Percentiles rank a stretch among this genome's conserved stretches.
These are phyloP conservation scores for Heliconius aoede DNA, from an alignment of 2,888 invertebrate species.

Conservation along the genomic window DNA sequence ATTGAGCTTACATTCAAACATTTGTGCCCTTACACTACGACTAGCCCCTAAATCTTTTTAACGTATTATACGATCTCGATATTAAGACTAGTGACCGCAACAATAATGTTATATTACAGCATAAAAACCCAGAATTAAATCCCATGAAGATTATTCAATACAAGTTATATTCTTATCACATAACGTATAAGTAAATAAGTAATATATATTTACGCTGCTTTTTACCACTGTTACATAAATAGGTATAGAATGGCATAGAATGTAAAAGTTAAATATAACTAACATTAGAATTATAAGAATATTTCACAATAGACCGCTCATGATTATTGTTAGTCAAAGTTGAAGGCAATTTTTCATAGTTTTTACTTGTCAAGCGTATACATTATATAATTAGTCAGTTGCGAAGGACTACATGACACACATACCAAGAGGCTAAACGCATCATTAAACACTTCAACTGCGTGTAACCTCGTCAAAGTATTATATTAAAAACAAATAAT, in stretches of 20 bases:
- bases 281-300: background rate
- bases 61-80: no score
- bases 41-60: no score
- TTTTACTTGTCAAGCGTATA: background rate
- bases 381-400: slow-evolving; percentile 16
- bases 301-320: background rate
- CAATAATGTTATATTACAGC: no score
- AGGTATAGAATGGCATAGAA: no score
- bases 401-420: slow-evolving; percentile 9
- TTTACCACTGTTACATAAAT: no score
- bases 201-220: no score
- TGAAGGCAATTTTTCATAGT: background rate
- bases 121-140: no score
- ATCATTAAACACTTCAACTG: slow-evolving; percentile 33
- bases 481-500: background rate
- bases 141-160: background rate
- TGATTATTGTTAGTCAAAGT: background rate
- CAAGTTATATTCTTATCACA: background rate
- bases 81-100: no score
- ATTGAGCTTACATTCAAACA: no score
- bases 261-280: background rate
- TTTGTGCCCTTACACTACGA: no score
- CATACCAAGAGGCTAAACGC: slow-evolving; percentile 30
- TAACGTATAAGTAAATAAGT: no score
- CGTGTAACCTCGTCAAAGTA: slow-evolving; percentile 2